These are phyloP conservation scores for Lepidotrigona ventralis DNA, from an alignment of 1,140 invertebrate genomes.

Conservation along the genomic window DNA sequence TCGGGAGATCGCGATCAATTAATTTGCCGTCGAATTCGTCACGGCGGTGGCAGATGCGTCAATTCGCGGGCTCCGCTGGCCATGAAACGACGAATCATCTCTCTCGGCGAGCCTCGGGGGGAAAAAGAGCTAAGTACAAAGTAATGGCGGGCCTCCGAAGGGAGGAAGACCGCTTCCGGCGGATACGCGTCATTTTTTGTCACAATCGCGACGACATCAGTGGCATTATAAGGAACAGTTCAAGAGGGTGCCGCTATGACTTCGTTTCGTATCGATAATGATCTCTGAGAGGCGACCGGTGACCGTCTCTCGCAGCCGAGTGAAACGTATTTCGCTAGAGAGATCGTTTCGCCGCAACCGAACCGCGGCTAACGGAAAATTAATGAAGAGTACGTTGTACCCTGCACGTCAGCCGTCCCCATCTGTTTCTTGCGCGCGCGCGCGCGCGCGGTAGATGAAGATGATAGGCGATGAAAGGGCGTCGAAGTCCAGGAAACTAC, in stretches of 20 bases:
- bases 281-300: slow-evolving; percentile 75
- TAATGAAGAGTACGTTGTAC: slow-evolving; percentile 47
- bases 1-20: slow-evolving; percentile 53
- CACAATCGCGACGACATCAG: slow-evolving; percentile 76
- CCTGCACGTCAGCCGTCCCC: slow-evolving; percentile 28
- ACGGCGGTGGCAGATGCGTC: slow-evolving; percentile 58
- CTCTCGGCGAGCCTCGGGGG: slow-evolving; percentile 45
- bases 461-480: slow-evolving; percentile 36
- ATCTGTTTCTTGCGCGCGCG: slow-evolving; percentile 40
- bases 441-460: slow-evolving; percentile 19
- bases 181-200: slow-evolving; percentile 80
- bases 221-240: slow-evolving; percentile 69
- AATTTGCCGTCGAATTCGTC: slow-evolving; percentile 58
- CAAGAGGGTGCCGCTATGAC: slow-evolving; percentile 27
- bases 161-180: slow-evolving; percentile 74
- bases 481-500: slow-evolving; percentile 31
- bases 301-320: slow-evolving; percentile 41
- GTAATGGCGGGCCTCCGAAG: slow-evolving; percentile 66
- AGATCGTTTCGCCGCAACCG: slow-evolving; percentile 39
- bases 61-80: slow-evolving; percentile 7
- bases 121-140: slow-evolving; percentile 70
- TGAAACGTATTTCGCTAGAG: slow-evolving; percentile 39
- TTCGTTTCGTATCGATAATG: slow-evolving; percentile 76
- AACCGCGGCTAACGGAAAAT: slow-evolving; percentile 51
- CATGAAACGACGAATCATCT: slow-evolving; percentile 70